These are phyloP conservation scores for Augiades crinisus DNA, from an alignment of 2,888 invertebrate genomes.

Conservation along the genomic window DNA sequence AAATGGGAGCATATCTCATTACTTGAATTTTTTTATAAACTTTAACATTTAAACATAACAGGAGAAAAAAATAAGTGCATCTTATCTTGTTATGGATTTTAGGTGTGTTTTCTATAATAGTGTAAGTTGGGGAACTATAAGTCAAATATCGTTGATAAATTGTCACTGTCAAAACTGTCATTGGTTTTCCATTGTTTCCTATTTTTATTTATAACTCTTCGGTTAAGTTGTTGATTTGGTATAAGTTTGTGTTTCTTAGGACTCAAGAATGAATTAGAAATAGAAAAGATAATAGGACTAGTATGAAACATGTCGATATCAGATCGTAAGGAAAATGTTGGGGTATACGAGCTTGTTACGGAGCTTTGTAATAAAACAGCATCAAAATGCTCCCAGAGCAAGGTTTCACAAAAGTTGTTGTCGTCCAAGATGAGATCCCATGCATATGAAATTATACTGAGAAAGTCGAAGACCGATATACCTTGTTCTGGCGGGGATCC, in stretches of 20 bases:
- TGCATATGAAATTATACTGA: conserved; percentile 68
- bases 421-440: conserved; percentile 60
- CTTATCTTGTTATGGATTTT: too few species aligned
- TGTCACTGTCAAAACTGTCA: too few species aligned
- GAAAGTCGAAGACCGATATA: conserved; percentile 51
- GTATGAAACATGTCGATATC: conserved; percentile 16
- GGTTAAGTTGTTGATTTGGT: neutral
- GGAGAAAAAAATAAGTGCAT: too few species aligned
- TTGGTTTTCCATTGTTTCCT: too few species aligned
- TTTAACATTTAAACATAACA: too few species aligned
- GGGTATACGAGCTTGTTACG: conserved; percentile 65
- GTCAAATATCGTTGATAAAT: too few species aligned
- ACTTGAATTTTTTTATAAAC: too few species aligned
- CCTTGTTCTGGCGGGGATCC: conserved; percentile 50
- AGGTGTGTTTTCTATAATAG: too few species aligned
- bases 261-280: too few species aligned
- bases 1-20: too few species aligned
- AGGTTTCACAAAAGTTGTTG: conserved; percentile 52
- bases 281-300: neutral
- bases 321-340: conserved; percentile 40
- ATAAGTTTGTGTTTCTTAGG: too few species aligned
- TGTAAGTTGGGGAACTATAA: too few species aligned
- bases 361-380: conserved; percentile 63
- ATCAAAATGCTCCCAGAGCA: conserved; percentile 50
- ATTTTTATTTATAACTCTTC: neutral